These are phyloP conservation scores for Panthera uncia DNA, from an alignment of 2,113 vertebrate species.

Conservation along the genomic window DNA sequence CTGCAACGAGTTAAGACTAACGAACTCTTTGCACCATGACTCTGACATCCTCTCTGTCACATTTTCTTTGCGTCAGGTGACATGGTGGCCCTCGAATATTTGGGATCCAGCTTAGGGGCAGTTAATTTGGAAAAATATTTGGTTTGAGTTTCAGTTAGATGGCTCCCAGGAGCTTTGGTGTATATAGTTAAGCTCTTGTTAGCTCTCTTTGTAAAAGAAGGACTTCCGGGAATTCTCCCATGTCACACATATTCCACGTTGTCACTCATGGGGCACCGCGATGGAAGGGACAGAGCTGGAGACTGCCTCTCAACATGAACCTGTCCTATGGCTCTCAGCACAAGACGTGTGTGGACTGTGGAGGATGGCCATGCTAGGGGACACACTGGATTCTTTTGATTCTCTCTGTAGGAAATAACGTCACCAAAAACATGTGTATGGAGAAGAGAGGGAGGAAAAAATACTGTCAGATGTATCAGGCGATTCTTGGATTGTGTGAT, in stretches of 20 bases:
- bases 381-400: not conserved
- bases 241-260: not conserved
- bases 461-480: not conserved
- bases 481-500: not conserved
- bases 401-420: not conserved
- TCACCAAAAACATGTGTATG: not conserved
- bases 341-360: not conserved
- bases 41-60: not conserved
- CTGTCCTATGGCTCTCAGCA: not conserved
- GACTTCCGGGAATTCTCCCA: not conserved
- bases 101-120: not conserved
- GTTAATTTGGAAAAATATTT: constrained; percentile 15
- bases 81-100: not conserved
- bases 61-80: not conserved
- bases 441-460: not conserved
- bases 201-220: not conserved
- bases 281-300: not conserved
- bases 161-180: not conserved
- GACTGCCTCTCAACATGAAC: accelerated
- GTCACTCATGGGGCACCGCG: not conserved
- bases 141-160: not conserved
- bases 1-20: not conserved
- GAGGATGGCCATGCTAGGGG: not conserved
- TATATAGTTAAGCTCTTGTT: not conserved
- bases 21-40: not conserved